phyloP scores from a whole-genome alignment of 2,888 invertebrate species.

The Danaus chrysippus region DNA sequence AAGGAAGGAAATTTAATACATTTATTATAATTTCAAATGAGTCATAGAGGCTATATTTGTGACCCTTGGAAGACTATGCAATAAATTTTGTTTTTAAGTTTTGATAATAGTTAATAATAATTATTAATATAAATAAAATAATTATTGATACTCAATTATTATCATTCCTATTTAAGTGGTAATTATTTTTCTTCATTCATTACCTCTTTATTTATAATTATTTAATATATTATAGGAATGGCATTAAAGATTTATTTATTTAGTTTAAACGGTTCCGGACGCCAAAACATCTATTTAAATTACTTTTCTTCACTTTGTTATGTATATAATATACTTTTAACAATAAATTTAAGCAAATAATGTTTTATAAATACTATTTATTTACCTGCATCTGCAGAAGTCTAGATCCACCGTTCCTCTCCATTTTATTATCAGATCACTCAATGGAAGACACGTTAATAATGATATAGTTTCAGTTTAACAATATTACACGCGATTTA shows the following conservation, averaged over 20 bases:
- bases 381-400: conserved; percentile 73
- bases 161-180: no score
- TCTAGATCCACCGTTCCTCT: conserved; percentile 63
- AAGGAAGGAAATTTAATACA: conserved; percentile 6
- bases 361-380: conserved; percentile 8
- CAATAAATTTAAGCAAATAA: not conserved
- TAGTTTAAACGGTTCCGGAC: no score
- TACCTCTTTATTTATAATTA: no score
- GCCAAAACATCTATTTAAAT: not conserved
- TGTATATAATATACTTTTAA: not conserved
- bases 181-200: no score
- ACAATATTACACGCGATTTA: conserved; percentile 53
- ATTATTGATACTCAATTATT: not conserved
- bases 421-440: conserved; percentile 47
- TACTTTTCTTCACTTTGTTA: not conserved
- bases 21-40: not conserved
- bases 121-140: not conserved
- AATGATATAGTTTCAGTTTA: conserved; percentile 27
- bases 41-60: not conserved
- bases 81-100: not conserved
- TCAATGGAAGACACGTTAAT: conserved; percentile 46
- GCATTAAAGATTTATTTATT: no score
- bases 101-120: not conserved
- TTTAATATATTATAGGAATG: no score
- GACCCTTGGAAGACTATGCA: not conserved